Base-by-base conservation (phyloP, 2,797 vertebrate genomes). In the Neomorphus geoffroyi region DNA sequence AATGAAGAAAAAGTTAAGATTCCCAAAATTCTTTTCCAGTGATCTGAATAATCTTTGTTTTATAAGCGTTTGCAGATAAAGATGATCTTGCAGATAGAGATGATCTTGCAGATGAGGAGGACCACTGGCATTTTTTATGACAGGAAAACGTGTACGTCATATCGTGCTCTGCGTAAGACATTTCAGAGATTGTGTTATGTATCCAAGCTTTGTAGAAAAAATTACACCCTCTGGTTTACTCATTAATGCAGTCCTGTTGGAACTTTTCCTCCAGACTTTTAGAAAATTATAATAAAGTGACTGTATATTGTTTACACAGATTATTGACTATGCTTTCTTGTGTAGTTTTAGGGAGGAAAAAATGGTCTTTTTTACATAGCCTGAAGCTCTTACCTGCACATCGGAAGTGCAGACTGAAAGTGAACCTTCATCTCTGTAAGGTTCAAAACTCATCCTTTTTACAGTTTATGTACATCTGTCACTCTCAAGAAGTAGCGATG, bases 221-320 rank as follows among this genome's bases (percentile, higher is more conserved):
- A 78, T 93, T 84, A 65, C 74, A 78, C 53, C 73, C 70, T 48
- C 60, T 80, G 74, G 37, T 92, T 97, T 94, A n/a, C 78, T 94
- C 86, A 73, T 91, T 96, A 89, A 73, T 82, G 89, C 83, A 77
- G 26, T 93, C 88, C 86, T 81, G 30, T 58, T 90, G 81, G 74
- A 96, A 88, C 41, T 75, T 82, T 3, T 24, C 77, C 72, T 73
- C 73, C 33, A 92, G 92, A 93, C 73, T 65, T 91, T 86, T 82
- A 81, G 86, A 84, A 86, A 69, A 71, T 87, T 88, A 41, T 58
- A 62, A 57, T n/a, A 30, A 95, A 95, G 90, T 41, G 24, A 33
- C 75, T 89, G 73, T 43, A 9, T 87, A 32, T 90, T 95, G 72
- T 96, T 96, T 94, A 91, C 74, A 90, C 37, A 88, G 77, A 71